Evolutionary conservation across 2,888 invertebrate genomes (phyloP).

Genomic region (Acheta domesticus): DNA sequence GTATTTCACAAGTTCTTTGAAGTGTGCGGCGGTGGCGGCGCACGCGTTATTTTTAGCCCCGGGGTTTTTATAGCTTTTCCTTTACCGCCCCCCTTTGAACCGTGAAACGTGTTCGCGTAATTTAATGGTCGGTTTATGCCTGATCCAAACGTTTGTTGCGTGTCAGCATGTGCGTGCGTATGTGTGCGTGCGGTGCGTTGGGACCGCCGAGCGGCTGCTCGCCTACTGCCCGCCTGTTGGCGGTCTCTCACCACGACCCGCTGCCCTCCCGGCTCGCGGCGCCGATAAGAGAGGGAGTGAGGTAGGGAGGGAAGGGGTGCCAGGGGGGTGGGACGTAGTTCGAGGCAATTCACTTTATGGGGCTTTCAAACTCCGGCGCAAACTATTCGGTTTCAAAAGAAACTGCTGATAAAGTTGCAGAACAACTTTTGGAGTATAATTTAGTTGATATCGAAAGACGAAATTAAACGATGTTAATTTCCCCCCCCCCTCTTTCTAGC

Average conservation of each 20-base stretch:
- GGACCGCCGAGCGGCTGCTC: too few species aligned
- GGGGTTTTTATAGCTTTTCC: too few species aligned
- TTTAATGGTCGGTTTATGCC: not conserved
- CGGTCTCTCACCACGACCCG: too few species aligned
- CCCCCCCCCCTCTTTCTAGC: not conserved
- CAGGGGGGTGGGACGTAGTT: not conserved
- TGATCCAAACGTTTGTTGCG: not conserved
- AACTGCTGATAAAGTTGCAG: not conserved
- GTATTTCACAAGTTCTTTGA: too few species aligned
- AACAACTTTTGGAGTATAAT: conserved; percentile 7
- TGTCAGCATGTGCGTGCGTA: too few species aligned
- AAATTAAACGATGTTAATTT: not conserved
- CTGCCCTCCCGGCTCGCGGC: not conserved
- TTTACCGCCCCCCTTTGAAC: not conserved
- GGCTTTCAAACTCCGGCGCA: not conserved
- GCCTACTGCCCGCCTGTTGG: too few species aligned
- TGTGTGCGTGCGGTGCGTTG: too few species aligned
- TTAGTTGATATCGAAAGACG: not conserved
- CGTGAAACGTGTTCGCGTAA: not conserved
- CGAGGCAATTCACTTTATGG: not conserved
- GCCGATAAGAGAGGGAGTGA: too few species aligned
- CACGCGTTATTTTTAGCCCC: too few species aligned
- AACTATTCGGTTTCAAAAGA: not conserved
- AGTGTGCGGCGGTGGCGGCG: too few species aligned
- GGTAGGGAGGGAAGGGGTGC: not conserved